Evolutionary conservation across 2,797 vertebrate genomes (phyloP).

Genomic region (Cryptoblepharus egeriae): DNA sequence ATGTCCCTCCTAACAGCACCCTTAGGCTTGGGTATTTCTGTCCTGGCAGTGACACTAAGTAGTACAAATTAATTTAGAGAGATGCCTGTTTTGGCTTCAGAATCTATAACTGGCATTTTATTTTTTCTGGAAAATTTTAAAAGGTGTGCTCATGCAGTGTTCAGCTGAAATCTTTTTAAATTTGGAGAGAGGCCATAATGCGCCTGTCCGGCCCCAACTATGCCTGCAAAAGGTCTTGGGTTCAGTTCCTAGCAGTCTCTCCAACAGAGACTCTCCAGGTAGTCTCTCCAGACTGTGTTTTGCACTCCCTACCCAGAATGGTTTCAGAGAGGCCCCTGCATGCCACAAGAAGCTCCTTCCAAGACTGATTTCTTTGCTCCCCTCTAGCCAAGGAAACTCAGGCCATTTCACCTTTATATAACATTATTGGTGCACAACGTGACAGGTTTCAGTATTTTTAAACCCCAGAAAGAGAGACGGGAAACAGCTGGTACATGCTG

Average conservation of each 20-base stretch:
- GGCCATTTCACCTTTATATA: background rate
- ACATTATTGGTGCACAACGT: background rate
- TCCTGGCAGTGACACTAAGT: background rate
- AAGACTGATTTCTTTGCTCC: accelerated
- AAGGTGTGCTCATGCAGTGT: background rate
- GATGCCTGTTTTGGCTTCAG: background rate
- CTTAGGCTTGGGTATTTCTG: background rate
- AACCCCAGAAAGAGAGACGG: background rate
- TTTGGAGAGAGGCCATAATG: too few species aligned
- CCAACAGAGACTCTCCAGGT: too few species aligned
- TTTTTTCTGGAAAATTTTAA: background rate
- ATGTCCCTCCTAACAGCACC: too few species aligned
- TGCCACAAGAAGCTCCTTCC: too few species aligned
- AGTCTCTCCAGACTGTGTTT: too few species aligned
- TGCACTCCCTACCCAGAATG: too few species aligned
- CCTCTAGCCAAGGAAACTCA: background rate
- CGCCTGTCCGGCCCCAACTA: too few species aligned
- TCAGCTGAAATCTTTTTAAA: too few species aligned
- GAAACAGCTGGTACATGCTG: conserved; percentile 9
- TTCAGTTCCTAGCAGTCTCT: too few species aligned
- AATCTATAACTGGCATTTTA: background rate
- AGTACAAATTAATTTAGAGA: background rate
- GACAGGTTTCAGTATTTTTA: conserved; percentile 36
- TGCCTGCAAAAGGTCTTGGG: too few species aligned
- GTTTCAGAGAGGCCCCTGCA: too few species aligned